Evolutionary conservation across 2,113 vertebrate species (phyloP).

Genomic region (Halichoeres trimaculatus): DNA sequence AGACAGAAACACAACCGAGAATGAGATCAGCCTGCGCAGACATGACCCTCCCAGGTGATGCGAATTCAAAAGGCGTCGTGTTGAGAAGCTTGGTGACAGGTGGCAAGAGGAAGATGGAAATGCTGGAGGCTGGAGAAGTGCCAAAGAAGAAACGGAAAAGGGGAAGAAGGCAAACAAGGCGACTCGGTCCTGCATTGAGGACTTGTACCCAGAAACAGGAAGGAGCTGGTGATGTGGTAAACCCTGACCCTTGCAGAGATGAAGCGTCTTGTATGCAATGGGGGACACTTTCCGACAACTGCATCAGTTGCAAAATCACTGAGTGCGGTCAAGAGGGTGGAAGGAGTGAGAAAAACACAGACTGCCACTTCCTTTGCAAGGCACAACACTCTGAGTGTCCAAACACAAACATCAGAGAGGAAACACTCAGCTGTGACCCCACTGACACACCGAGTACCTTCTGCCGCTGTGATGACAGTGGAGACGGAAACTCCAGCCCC

Average conservation of each 20-base stretch:
- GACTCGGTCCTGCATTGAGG: background rate
- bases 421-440: background rate
- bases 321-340: background rate
- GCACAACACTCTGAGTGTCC: conserved; percentile 8
- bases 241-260: background rate
- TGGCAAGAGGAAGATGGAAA: conserved; percentile 44
- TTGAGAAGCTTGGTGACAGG: background rate
- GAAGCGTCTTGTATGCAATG: background rate
- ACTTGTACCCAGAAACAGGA: conserved; percentile 5
- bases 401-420: background rate
- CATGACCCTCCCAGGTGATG: background rate
- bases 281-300: background rate
- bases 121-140: background rate
- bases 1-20: conserved; percentile 16
- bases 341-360: conserved; percentile 1
- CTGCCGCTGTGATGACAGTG: conserved; percentile 14
- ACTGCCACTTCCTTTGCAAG: conserved; percentile 7
- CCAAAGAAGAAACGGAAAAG: conserved; percentile 56
- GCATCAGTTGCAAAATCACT: background rate
- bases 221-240: background rate
- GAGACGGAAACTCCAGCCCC: background rate
- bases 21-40: conserved; percentile 15
- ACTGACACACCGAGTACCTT: conserved; percentile 10
- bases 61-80: conserved; percentile 16
- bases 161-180: conserved; percentile 46